A percentile compares a stretch with the other conserved stretches of the same genome.
Conservation (phyloP, 1,140 invertebrate species). For the Araneus ventricosus region DNA sequence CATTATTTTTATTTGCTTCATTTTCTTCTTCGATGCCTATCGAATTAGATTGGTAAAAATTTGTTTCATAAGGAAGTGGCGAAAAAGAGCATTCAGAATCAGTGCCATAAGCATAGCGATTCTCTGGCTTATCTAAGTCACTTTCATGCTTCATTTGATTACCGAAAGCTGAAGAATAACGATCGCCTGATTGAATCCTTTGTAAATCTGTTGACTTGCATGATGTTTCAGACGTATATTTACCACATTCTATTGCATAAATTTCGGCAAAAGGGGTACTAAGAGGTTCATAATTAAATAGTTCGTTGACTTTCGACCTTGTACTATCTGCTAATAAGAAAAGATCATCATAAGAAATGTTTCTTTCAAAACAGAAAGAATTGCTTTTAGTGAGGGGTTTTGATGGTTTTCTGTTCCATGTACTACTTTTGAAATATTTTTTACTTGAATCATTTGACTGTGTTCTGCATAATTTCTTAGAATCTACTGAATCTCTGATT, state of each 20-base stretch:
- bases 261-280: slow-evolving; percentile 63
- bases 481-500: slow-evolving; percentile 6
- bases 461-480: neutral
- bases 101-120: neutral
- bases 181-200: neutral
- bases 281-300: slow-evolving; percentile 35
- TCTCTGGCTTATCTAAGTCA: neutral
- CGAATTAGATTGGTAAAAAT: neutral
- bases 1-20: neutral
- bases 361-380: neutral
- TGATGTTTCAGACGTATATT: neutral
- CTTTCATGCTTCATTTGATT: slow-evolving; percentile 1
- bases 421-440: neutral
- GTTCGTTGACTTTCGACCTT: slow-evolving; percentile 11
- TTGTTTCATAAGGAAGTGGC: neutral
- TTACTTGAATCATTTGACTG: neutral
- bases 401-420: neutral
- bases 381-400: neutral
- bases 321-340: too few species aligned
- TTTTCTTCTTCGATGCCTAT: neutral
- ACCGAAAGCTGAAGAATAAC: neutral
- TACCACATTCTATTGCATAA: slow-evolving; percentile 48
- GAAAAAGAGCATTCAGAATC: neutral
- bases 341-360: neutral
- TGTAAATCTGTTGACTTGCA: neutral